Evolutionary conservation across 2,888 invertebrate genomes (phyloP), one percentile per base, ranked within the genome.

Genomic region (Trachelus tabidus): DNA sequence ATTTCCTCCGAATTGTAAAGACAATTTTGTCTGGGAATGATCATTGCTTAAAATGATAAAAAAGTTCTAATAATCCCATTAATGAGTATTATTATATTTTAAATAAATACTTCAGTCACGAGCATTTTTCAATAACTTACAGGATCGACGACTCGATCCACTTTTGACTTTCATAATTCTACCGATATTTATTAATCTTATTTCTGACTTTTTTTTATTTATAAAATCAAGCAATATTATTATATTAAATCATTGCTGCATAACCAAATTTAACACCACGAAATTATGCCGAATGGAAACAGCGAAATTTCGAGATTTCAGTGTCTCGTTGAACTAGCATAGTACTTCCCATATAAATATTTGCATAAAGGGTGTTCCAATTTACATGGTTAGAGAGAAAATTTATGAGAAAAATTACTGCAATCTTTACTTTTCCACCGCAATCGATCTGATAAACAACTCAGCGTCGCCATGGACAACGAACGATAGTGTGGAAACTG

Each of bases 31-130:
- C 80, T 80, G 68, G 80, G 73, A 68, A 81, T 78, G 76, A 78
- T 79, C 77, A 77, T 79, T 76, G 77, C 80, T 81, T 81, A 68
- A 78, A 78, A 35, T 33, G 71, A 71, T 75, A 11, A 15, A 15
- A 6, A 37, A 35, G 3, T 35, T 35, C 35, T 12, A 35, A 3
- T 35, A 35, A 12, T 35, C 35, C 12, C 35, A 12, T 12, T 9
- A 56, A 23, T 9, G 56, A 6, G 6, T 23, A 23, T 56, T 56
- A 23, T 56, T 23, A 15, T 56, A 23, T 56, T 56, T 56, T 15
- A 9, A 56, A 23, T 9, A 56, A 56, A 23, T 56, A 23, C 2
- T 23, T 56, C 23, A 23, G 0, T 56, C 56, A 23, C 23, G 9
- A 56, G 15, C 9, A 23, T 56, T 56, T 56, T 56, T 56, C 56